Base-by-base conservation (phyloP, 1,140 invertebrate genomes). In the Lordiphosa stackelbergi region DNA sequence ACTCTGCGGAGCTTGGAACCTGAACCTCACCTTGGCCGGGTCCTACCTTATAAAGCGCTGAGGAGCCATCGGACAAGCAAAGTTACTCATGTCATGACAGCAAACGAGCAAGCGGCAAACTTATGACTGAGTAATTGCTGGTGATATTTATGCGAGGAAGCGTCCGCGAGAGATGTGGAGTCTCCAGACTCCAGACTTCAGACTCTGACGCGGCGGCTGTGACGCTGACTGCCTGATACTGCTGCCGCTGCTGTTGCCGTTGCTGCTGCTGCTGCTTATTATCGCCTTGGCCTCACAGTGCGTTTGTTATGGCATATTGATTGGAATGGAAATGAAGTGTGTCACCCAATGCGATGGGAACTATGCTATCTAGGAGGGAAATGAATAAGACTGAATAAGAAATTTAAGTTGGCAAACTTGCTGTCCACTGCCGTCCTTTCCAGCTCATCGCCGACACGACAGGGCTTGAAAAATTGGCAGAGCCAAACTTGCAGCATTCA, bases 111-210 rank as follows among this genome's bases (percentile, higher is more conserved):
- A 66, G 74, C 84, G 70, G 72, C 84, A 77, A 85, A 86, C 85
- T 86, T 86, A 86, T 85, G 79, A 85, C 85, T 86, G 85, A 86
- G 79, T 86, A 86, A 86, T 86, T 86, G 84, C 84, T 81, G 84
- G 61, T 71, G 84, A 86, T 86, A 86, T 86, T 86, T 86, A 86
- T 86, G 84, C 84, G 84, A 86, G 84, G 84, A 86, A 86, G 84
- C 84, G 84, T 86, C 71, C 73, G 48, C 56, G 65, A 36, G 13
- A 16, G 28, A 1, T 7, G 6, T 31, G 28, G 28, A 31, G 28
- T 31, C 28, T 36, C 34, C 46, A 36, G 28, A 19, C 8, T 19
- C 28, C 28, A 48, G 46, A 35, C 46, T 34, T 24, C 7, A 31
- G 28, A 16, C 28, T 48, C 28, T 48, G 34, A 48, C 46, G 46